These are phyloP conservation scores for Ia io DNA, from an alignment of 2,113 vertebrate species.

Conservation along the genomic window DNA sequence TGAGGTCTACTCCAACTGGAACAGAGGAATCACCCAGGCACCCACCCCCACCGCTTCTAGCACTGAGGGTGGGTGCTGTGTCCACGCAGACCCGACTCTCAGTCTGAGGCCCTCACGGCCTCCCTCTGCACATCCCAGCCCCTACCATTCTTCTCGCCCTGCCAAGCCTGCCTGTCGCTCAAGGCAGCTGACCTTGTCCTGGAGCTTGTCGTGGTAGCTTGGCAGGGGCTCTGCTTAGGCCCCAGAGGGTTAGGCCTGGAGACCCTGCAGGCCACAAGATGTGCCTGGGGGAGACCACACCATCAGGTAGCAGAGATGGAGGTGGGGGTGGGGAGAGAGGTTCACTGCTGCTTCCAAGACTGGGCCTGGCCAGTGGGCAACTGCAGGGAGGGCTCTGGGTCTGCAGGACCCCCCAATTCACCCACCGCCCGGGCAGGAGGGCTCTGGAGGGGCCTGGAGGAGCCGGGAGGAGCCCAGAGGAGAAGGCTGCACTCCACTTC, in stretches of 20 bases:
- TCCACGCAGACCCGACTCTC: neutral
- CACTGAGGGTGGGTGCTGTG: neutral
- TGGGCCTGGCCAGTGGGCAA: neutral
- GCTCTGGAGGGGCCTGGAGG: neutral
- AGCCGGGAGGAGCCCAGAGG: neutral
- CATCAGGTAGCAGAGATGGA: neutral
- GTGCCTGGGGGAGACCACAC: neutral
- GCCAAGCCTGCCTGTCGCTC: neutral
- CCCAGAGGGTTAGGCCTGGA: neutral
- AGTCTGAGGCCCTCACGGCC: neutral
- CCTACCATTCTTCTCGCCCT: neutral
- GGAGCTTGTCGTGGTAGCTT: neutral
- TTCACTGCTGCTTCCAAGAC: neutral
- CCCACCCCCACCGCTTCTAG: neutral
- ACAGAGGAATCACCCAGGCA: neutral
- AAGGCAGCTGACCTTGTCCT: no score
- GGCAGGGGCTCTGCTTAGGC: neutral
- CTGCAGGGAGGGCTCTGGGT: neutral
- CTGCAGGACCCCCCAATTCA: neutral
- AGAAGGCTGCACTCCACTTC: neutral
- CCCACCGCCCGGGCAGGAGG: conserved; percentile 8
- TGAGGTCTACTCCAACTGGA: neutral
- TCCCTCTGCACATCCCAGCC: neutral
- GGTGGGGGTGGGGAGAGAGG: neutral
- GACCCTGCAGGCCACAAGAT: neutral